Base-by-base conservation (phyloP, 37 sponge, comb jelly and placozoan genomes). In the Halichondria panicea region DNA sequence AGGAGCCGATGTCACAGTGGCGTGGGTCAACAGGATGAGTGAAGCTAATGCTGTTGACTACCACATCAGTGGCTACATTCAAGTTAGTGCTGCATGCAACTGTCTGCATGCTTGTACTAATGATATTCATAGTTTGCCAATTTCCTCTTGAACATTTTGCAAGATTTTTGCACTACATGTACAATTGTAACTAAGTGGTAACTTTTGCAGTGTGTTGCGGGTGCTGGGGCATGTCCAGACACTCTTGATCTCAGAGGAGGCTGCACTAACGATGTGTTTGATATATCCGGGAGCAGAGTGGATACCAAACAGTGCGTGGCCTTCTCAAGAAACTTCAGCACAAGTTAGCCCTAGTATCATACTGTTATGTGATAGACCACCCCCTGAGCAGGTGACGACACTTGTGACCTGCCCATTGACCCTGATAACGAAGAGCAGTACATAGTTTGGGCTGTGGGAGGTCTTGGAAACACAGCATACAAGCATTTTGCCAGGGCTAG, bases 371-470 rank as follows among this genome's bases (percentile, higher is more conserved):
- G 25, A 53, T 53, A 37, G 19, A 53, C 30, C 28, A 44, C 52
- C 52, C 8, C 52, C 52, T 15, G 7, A 32, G 12, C 50, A 57
- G 60, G 24, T 31, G 84, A 66, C 24, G 28, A 19, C 2, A 34
- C 13, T 0, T 83, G 77, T 59, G 84, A 83, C 36, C 2, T 34
- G 0, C 6, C 50, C 32, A 44, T 83, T 28, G 67, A 81, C 38
- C 67, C 68, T 27, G 72, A 50, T 32, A 65, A 53, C 35, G 25
- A 43, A 18, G 37, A 40, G 15, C 72, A 75, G 66, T 81, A 77
- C 73, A 77, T 88, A 21, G 78, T 82, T 48, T 88, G 88, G 88
- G 83, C 55, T 22, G 61, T 77, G n/a, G 88, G 88, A 35, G 69
- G 77, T 13, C 22, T 75, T 1, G 84, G 68, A 60, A 77, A 68